phyloP scores from a whole-genome alignment of 2,113 vertebrate species.

The Pelodiscus sinensis region DNA sequence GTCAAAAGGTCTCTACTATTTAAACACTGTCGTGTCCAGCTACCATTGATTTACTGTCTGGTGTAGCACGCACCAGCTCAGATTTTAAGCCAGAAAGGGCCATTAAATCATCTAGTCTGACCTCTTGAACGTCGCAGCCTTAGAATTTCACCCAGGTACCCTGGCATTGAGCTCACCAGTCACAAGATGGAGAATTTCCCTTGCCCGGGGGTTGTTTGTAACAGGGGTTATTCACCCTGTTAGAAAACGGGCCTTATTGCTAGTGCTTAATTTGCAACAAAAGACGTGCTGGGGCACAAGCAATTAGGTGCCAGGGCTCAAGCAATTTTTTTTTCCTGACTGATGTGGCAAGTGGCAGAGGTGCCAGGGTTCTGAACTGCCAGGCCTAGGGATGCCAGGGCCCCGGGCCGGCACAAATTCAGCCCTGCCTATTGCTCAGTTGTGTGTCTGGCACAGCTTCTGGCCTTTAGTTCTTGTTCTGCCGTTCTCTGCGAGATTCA shows the following conservation, averaged over 20 bases:
- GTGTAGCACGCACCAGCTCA: not conserved
- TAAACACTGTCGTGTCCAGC: accelerated
- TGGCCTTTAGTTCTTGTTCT: not conserved
- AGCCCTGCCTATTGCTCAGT: not conserved
- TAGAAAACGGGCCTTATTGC: not conserved
- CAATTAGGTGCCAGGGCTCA: too few relatives aligned
- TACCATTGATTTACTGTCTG: accelerated
- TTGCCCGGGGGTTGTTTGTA: not conserved
- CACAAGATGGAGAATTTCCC: not conserved
- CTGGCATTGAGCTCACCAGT: not conserved
- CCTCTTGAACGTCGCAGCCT: accelerated
- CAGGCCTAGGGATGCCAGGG: too few relatives aligned
- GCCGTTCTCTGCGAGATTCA: not conserved
- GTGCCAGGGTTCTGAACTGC: too few relatives aligned
- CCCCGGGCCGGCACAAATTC: too few relatives aligned
- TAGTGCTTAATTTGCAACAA: not conserved
- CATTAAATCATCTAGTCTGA: not conserved
- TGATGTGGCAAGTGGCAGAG: too few relatives aligned
- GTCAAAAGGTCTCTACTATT: not conserved
- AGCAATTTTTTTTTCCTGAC: too few relatives aligned
- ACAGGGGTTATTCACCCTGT: not conserved
- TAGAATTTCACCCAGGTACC: accelerated
- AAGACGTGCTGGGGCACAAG: too few relatives aligned
- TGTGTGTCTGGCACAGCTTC: not conserved
- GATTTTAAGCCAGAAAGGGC: not conserved